Evolutionary conservation across 1,140 invertebrate species (phyloP).

Genomic region (Papilio aristodemus): DNA sequence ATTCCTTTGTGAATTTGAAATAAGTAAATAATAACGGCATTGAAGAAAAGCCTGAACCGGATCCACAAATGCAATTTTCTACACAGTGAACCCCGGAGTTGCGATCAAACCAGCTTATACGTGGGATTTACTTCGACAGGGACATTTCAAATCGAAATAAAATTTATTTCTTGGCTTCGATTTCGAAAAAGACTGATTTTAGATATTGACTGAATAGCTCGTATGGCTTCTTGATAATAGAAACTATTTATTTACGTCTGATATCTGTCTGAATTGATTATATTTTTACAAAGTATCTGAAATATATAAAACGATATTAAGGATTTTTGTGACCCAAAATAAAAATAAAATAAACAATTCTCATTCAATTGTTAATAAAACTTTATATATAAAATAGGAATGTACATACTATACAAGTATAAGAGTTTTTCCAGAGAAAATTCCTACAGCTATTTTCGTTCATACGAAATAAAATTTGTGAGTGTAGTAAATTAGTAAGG

Average conservation of each 20-base stretch:
- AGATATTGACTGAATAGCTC: slow-evolving; percentile 31
- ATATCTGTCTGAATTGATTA: no score
- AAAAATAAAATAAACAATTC: background rate
- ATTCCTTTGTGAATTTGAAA: slow-evolving; percentile 32
- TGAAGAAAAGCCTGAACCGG: slow-evolving; percentile 28
- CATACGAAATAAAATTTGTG: slow-evolving; percentile 40
- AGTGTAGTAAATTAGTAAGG: slow-evolving; percentile 42
- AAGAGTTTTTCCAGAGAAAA: background rate
- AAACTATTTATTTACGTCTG: slow-evolving; percentile 13
- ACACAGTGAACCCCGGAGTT: slow-evolving; percentile 36
- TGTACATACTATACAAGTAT: background rate
- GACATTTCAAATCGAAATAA: slow-evolving; percentile 37
- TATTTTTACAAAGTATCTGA: no score
- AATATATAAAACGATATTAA: background rate
- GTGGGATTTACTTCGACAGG: slow-evolving; percentile 36
- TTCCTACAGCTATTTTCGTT: slow-evolving; percentile 13
- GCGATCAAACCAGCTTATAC: slow-evolving; percentile 39
- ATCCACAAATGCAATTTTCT: slow-evolving; percentile 42
- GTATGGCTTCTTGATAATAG: slow-evolving; percentile 4
- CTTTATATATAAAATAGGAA: background rate
- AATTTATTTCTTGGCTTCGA: slow-evolving; percentile 37
- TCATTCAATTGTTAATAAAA: background rate
- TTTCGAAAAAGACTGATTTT: slow-evolving; percentile 32
- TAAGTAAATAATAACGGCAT: slow-evolving; percentile 28
- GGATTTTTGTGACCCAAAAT: background rate